Evolutionary conservation across 1,140 invertebrate species (phyloP), one percentile per base, ranked within the genome.

Genomic region (Zaprionus taronus): DNA sequence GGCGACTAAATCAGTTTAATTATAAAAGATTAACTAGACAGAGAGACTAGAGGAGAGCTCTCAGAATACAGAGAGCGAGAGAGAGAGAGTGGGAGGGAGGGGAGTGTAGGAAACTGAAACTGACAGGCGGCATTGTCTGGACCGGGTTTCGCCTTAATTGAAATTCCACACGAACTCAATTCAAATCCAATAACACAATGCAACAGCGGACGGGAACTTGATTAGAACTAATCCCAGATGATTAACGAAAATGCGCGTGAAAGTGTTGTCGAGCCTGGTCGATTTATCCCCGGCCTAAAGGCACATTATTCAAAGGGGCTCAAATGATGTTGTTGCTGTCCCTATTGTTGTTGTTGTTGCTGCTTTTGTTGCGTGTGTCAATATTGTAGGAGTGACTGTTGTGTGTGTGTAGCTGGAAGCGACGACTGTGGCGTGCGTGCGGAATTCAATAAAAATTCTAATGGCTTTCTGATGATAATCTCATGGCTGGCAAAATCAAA

Each of bases 361-460:
- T 53, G 44, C 15, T 55, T 26, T 55, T 58, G 24, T 61, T 64
- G 69, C 34, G 67, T 67, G 66, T 82, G 80, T 81, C 79, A 73
- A 78, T 81, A 64, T 78, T 77, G 72, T 62, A 31, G 56, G 64
- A 76, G 61, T 72, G 72, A 76, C 53, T 55, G 7, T 51, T 44
- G 62, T 77, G 49, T 5, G 49, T 5, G 66, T 68, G 63, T 82
- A 66, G 67, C 68, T 73, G 68, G 51, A 73, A 58, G 17, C 55
- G 72, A 22, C 20, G 72, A 34, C 20, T 84, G 56, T 78, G 31
- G 63, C 75, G 77, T 82, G 85, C 72, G 85, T 89, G 79, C 77
- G 86, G 85, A 90, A 90, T 90, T 90, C 85, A 90, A 90, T 90
- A 90, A 90, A 90, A 90, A 90, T 90, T 90, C 86, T 90, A 90